Base-by-base conservation (phyloP, 2,113 vertebrate genomes). In the Toxostoma redivivum region DNA sequence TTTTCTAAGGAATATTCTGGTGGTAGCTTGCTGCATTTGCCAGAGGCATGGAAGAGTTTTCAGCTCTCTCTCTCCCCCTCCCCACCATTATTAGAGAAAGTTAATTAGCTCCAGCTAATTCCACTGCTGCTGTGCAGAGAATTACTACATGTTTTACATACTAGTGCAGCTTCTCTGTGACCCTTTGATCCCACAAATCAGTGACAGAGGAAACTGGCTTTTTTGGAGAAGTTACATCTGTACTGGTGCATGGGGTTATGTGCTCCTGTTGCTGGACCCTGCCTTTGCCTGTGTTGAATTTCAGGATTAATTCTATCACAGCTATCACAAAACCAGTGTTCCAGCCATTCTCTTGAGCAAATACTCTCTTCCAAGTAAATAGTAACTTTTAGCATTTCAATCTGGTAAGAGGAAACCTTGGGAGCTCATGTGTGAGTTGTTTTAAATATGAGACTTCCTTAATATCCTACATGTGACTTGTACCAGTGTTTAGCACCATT, bases 161-260 rank as follows among this genome's bases (percentile, higher is more conserved):
- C 17, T 4, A 23, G 53, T 15, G 45, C 45, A 73, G 71, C 28
- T 83, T 31, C 30, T 45, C 62, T 45, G 25, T 25, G 37, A 51
- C 20, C 24, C 54, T 82, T 25, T 70, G 76, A 33, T 45, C 31
- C 37, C 50, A 45, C 35, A 30, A 3, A 45, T 2, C 33, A 35
- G 18, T 28, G 10, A 30, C 0, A n/a, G 1, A 48, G 11, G 10
- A 35, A 69, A 12, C 1, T 9, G 14, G 8, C 3, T 6, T 47
- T 91, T 42, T 44, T 13, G 19, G 17, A 70, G 35, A 67, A 35
- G 5, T 38, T 28, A 19, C 5, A 53, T 5, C 67, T 38, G 23
- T 4, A 14, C 37, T 21, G 28, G 9, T 61, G 22, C 51, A 17
- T 2, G 23, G 22, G 27, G 10, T 58, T 51, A 33, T 27, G 37